phyloP scores from a whole-genome alignment of 1,140 invertebrate genomes.

The Ladona fulva region DNA sequence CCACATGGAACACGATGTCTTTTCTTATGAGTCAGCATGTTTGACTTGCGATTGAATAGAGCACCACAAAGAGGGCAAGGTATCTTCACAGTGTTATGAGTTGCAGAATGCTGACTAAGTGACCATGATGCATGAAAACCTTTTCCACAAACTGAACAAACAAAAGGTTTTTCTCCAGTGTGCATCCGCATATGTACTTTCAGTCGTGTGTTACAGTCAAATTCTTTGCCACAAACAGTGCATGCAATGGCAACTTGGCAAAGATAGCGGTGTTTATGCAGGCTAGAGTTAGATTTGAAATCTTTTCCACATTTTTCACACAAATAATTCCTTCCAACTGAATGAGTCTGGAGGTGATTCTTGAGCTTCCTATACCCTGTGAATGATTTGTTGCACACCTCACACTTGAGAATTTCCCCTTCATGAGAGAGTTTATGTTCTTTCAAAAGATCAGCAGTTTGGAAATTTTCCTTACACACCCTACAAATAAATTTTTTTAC shows the following conservation, averaged over 20 bases:
- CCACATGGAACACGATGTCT: neutral
- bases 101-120: neutral
- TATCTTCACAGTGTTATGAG: neutral
- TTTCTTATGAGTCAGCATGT: neutral
- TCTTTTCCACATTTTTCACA: neutral
- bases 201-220: neutral
- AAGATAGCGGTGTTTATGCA: neutral
- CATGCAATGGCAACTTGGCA: neutral
- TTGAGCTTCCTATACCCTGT: neutral
- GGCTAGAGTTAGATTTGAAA: neutral
- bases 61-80: neutral
- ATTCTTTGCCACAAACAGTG: neutral
- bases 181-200: slow-evolving; percentile 12
- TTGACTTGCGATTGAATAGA: neutral
- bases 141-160: slow-evolving; percentile 41
- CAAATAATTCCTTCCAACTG: neutral
- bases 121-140: slow-evolving; percentile 32
- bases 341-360: neutral
- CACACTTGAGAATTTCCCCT: neutral
- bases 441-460: neutral
- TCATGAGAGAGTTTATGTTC: neutral
- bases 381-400: neutral
- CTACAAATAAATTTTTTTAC: neutral
- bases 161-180: slow-evolving; percentile 27
- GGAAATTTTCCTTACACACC: neutral